phyloP scores from a whole-genome alignment of 92 coral and sea anemone species.

The Anthopleura xanthogrammica region DNA sequence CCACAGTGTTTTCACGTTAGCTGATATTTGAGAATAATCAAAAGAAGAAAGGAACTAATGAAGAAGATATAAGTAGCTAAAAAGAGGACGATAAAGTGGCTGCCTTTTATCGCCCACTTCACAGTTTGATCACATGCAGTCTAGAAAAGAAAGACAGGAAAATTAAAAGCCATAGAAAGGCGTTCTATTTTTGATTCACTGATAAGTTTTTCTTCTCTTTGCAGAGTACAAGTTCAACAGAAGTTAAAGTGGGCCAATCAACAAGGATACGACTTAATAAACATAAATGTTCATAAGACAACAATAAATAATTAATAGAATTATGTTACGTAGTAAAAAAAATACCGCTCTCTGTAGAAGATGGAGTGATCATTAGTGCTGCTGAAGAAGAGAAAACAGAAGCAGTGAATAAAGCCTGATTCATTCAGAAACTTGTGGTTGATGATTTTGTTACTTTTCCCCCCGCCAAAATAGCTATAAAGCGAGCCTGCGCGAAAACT shows the following conservation, averaged over 20 bases:
- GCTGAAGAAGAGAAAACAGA: background rate
- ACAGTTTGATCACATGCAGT: too few species aligned
- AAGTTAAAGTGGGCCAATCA: slow-evolving; percentile 19
- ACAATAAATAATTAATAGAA: background rate
- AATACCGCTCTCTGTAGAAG: background rate
- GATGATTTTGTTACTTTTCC: background rate
- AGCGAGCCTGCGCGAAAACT: too few species aligned
- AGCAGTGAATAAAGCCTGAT: background rate
- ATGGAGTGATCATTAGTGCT: background rate
- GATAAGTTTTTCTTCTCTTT: slow-evolving; percentile 14
- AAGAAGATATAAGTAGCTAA: too few species aligned
- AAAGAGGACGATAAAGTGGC: too few species aligned
- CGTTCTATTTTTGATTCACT: background rate
- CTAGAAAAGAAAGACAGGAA: too few species aligned
- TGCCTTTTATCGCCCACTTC: too few species aligned
- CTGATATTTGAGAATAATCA: too few species aligned
- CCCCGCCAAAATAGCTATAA: background rate
- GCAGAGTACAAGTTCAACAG: slow-evolving; percentile 43
- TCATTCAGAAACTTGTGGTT: background rate
- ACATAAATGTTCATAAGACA: slow-evolving; percentile 1
- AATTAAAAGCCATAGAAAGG: background rate
- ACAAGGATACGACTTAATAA: slow-evolving; percentile 21
- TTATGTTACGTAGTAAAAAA: background rate
- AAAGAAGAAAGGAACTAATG: too few species aligned
- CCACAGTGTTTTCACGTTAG: too few species aligned